Conservation (phyloP, 2,113 vertebrate species). For the Seriola rivoliana region DNA sequence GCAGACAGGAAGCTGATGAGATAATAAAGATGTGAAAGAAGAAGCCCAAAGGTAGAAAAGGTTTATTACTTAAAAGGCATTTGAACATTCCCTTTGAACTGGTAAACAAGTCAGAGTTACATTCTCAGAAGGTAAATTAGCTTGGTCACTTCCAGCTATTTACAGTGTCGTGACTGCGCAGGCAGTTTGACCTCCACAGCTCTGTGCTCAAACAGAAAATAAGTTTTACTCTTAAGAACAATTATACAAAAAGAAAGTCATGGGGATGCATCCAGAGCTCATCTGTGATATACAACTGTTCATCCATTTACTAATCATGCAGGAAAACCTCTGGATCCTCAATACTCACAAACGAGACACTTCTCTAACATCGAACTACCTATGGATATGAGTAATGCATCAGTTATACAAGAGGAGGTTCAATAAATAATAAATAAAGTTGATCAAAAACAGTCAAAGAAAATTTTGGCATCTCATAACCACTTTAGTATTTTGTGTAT, state of each 20-base stretch:
- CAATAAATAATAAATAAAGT: conserved; percentile 76
- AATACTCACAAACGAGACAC: conserved; percentile 53
- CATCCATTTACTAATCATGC: conserved; percentile 59
- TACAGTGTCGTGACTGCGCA: conserved; percentile 44
- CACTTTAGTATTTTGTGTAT: conserved; percentile 53
- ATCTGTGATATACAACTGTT: conserved; percentile 13
- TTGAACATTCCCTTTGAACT: conserved; percentile 72
- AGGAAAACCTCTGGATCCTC: conserved; percentile 48
- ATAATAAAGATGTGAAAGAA: background rate
- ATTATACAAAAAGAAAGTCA: conserved; percentile 8
- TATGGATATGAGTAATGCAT: conserved; percentile 49
- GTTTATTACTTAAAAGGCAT: conserved; percentile 79
- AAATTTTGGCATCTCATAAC: conserved; percentile 51
- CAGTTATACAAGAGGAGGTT: conserved; percentile 37
- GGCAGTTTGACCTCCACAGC: conserved; percentile 23
- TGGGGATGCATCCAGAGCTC: conserved; percentile 37
- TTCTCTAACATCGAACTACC: conserved; percentile 49
- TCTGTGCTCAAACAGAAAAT: conserved; percentile 70
- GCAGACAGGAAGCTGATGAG: too few relatives aligned
- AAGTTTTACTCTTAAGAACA: conserved; percentile 18
- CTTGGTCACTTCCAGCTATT: conserved; percentile 41
- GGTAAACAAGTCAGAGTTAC: conserved; percentile 70
- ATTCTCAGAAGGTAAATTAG: conserved; percentile 63
- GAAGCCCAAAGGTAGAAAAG: conserved; percentile 72
- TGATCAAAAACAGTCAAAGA: conserved; percentile 28